phyloP scores from a whole-genome alignment of 1,140 invertebrate genomes.

The Fopius arisanus region DNA sequence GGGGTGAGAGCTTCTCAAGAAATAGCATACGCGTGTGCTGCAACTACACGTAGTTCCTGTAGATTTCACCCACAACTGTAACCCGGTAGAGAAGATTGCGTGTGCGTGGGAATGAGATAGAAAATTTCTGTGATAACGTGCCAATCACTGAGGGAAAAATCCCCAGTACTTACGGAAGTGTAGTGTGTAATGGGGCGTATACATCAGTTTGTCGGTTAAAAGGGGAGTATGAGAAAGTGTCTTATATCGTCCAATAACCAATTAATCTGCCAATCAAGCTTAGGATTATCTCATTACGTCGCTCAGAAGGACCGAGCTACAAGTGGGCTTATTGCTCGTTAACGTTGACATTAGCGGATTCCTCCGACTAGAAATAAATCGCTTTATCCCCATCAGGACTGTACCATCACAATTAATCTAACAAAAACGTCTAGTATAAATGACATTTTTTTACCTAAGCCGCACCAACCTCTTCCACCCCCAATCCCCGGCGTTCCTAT shows the following conservation, averaged over 20 bases:
- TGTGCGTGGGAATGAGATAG: conserved; percentile 11
- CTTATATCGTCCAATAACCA: conserved; percentile 34
- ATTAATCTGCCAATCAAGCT: conserved; percentile 38
- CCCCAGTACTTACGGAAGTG: neutral
- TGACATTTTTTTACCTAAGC: neutral
- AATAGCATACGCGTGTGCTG: conserved; percentile 21
- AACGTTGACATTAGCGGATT: conserved; percentile 17
- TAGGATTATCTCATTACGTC: conserved; percentile 36
- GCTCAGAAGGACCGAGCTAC: neutral
- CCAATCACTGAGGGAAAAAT: conserved; percentile 30
- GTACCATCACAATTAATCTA: neutral
- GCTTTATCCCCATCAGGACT: neutral
- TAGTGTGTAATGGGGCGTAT: conserved; percentile 11
- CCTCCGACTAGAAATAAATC: neutral
- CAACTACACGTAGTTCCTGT: conserved; percentile 1
- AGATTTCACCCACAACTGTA: neutral
- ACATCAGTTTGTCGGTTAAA: conserved; percentile 1
- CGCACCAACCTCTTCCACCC: too few relatives aligned
- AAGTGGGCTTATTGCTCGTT: conserved; percentile 32
- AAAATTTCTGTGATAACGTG: conserved; percentile 32
- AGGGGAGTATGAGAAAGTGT: neutral
- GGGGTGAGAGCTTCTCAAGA: neutral
- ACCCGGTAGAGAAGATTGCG: conserved; percentile 21
- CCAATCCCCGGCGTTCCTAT: neutral
- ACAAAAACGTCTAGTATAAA: neutral